Base-by-base conservation (phyloP, 2,888 invertebrate species). In the Agrochola lota region DNA sequence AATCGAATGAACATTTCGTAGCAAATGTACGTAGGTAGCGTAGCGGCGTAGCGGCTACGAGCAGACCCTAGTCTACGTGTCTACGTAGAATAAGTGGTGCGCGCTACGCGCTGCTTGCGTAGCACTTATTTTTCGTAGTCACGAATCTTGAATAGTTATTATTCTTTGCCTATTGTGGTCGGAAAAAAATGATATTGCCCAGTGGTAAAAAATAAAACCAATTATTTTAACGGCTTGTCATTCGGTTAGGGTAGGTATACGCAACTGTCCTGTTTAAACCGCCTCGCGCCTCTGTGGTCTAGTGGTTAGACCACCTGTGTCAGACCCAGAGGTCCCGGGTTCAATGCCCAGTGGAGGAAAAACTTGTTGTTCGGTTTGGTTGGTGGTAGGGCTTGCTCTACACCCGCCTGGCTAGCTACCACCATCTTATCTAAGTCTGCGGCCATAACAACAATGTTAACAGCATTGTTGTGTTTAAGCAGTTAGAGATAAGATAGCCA, bases 71-170 rank as follows among this genome's bases (percentile, higher is more conserved):
- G 30, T 30, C 30, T 30, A 30, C 30, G 30, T 35, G 70, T n/a
- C 40, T 64, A 64, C 64, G 49, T 8, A 35, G 26, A 52, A 26
- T 66, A 60, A 73, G 59, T 66, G 66, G 59, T 73, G 60, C 59
- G 52, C 12, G 72, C 72, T 72, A 78, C 64, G 59, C 30, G 30
- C 15, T 40, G 17, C 15, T 7, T 52, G 23, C 35, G 78, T 71
- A 78, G 78, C 64, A 72, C 17, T 70, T 64, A 57, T 57, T 57
- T 57, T 26, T 60, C 67, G 46, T 77, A 70, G 30, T 30, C 43
- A 77, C n/a, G 9, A 52, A 23, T 30, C 43, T 63, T 9, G 46
- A 71, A 71, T 46, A n/a, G 6, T 12, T 35, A 49, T 46, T 73
- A 49, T 52, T 60, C 5, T 68, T n/a, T 20, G 23, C 43, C 60